Evolutionary conservation across 2,113 vertebrate genomes (phyloP), one percentile per base, ranked within the genome.

Genomic region (Macquaria ambigua): DNA sequence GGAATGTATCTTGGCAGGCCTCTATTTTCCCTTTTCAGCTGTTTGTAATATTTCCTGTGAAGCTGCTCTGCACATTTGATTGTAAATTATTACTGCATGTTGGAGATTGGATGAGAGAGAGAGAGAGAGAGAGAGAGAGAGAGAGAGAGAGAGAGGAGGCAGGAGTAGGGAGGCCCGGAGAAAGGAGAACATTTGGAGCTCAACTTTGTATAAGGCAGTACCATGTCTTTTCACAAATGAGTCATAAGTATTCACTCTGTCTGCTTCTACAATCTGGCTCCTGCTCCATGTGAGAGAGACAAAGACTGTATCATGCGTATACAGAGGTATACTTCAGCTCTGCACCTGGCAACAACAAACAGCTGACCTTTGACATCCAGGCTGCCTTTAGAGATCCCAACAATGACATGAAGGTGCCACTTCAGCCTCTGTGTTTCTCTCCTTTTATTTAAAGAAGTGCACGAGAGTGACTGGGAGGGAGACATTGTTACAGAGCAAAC

Each of bases 21-120:
- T 55, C 31, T 28, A 25, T 62, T 81, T 82, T 91, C 77, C 77
- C 52, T 74, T 87, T 83, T 90, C 88, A 92, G 84, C 89, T 89
- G 89, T 86, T 89, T 87, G 71, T 67, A 76, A 85, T 92, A 86
- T 81, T 75, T 82, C 88, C 85, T 82, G 58, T 37, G 67, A 71
- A 52, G 61, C 91, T 89, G 87, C 41, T 70, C 46, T 53, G 79
- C 86, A 87, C 67, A 82, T 91, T 87, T 84, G 70, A 82, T 83
- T 86, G 56, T 88, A 85, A 83, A 90, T 90, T 50, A 15, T 83
- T 72, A 16, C 46, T 85, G 76, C 77, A 79, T 70, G 89, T 79
- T 79, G 16, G 53, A 77, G 68, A 72, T 34, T 79, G 84, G 61
- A 56, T 75, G 37, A 64, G 2, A 73, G 61, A 70, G 56, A 61